These are phyloP conservation scores for Cyprinodon variegatus DNA, from an alignment of 2,113 vertebrate genomes.

Conservation along the genomic window DNA sequence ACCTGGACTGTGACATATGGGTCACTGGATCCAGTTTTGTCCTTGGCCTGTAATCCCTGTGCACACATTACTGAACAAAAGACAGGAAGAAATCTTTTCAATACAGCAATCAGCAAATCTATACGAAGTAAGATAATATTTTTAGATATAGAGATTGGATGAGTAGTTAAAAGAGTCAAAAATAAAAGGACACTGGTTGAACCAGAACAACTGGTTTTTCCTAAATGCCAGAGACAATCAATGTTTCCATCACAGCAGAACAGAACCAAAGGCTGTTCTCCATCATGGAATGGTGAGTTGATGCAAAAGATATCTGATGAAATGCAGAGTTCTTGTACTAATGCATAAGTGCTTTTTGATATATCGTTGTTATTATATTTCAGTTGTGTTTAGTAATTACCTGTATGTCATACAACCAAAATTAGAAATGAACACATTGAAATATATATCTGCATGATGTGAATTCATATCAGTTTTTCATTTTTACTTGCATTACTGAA, in stretches of 20 bases:
- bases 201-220: neutral
- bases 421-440: neutral
- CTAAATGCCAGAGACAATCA: no score
- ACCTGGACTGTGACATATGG: constrained; percentile 98
- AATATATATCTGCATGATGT: neutral
- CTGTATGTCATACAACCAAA: neutral
- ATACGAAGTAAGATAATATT: neutral
- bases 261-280: no score
- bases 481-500: neutral
- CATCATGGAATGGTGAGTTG: no score
- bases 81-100: constrained; percentile 3
- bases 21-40: constrained; percentile 98
- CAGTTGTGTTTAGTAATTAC: no score
- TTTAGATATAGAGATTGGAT: neutral
- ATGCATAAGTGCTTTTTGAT: no score
- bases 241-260: no score
- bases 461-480: neutral
- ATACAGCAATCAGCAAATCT: neutral
- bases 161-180: neutral
- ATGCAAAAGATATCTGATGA: no score
- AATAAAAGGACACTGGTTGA: neutral
- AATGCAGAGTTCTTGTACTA: no score
- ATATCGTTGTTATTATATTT: neutral
- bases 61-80: constrained; percentile 89
- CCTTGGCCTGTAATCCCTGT: constrained; percentile 97